A percentile compares a stretch with the other conserved stretches of the same genome.
Evolutionary conservation across 2,888 invertebrate species (phyloP).

Genomic region (Pimpla rufipes): DNA sequence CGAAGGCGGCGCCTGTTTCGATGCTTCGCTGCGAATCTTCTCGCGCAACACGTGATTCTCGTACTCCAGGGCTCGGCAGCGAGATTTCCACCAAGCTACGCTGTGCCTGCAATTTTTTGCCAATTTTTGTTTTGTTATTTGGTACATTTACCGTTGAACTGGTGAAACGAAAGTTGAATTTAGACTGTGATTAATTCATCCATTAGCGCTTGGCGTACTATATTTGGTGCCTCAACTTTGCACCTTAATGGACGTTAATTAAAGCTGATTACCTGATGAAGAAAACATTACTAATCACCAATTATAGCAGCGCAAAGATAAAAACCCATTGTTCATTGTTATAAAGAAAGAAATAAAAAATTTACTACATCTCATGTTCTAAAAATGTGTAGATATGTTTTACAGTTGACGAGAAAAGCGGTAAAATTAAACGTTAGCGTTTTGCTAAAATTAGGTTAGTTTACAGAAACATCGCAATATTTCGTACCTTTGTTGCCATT

Average conservation of each 20-base stretch:
- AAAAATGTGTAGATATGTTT: too few species aligned
- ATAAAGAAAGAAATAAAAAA: too few species aligned
- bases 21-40: constrained; percentile 72
- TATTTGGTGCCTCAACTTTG: too few species aligned
- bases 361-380: too few species aligned
- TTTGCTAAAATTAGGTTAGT: neutral
- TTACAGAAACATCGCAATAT: neutral
- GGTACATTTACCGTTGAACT: too few species aligned
- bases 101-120: constrained; percentile 77
- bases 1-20: constrained; percentile 35
- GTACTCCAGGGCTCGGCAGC: constrained; percentile 81
- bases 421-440: neutral
- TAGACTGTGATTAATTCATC: too few species aligned
- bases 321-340: too few species aligned
- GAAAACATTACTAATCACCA: neutral
- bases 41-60: constrained; percentile 79
- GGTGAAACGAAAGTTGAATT: too few species aligned
- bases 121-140: neutral
- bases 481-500: constrained; percentile 82
- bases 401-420: neutral
- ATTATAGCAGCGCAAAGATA: neutral
- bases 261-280: too few species aligned
- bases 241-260: too few species aligned
- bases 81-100: constrained; percentile 82
- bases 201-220: too few species aligned